These are phyloP conservation scores for Pardosa pseudoannulata DNA, from an alignment of 2,888 invertebrate genomes.

Conservation along the genomic window DNA sequence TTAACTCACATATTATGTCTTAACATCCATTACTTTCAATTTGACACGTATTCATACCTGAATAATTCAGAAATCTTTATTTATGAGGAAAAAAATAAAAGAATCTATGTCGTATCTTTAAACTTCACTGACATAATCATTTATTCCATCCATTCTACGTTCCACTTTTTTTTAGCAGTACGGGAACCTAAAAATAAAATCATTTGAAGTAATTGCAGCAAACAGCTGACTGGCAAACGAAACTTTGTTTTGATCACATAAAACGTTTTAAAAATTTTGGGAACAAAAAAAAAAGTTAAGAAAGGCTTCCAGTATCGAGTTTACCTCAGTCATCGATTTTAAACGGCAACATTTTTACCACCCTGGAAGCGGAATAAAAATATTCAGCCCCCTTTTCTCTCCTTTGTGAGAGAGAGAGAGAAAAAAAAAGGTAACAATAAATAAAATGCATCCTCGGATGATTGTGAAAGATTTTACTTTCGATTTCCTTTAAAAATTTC, in stretches of 20 bases:
- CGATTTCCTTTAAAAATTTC: conserved; percentile 65
- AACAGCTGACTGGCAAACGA: no score
- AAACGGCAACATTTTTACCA: conserved; percentile 49
- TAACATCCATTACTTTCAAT: no score
- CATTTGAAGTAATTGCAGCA: no score
- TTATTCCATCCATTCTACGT: no score
- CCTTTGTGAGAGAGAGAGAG: not conserved
- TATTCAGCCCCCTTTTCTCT: not conserved
- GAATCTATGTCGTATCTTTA: no score
- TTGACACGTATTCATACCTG: no score
- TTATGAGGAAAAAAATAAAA: no score
- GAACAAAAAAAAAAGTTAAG: not conserved
- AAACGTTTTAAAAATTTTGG: not conserved
- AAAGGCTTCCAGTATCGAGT: conserved; percentile 14
- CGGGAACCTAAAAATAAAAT: no score
- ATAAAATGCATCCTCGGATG: conserved; percentile 29
- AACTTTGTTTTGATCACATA: not conserved
- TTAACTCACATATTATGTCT: no score
- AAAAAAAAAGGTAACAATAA: not conserved
- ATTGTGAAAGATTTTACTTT: conserved; percentile 71
- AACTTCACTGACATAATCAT: no score
- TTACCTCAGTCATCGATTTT: conserved; percentile 53
- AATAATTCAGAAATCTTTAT: no score
- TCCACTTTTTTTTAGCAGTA: no score
- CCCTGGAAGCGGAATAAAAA: conserved; percentile 1